Evolutionary conservation across 2,113 vertebrate species (phyloP).

Genomic region (Vicugna pacos): DNA sequence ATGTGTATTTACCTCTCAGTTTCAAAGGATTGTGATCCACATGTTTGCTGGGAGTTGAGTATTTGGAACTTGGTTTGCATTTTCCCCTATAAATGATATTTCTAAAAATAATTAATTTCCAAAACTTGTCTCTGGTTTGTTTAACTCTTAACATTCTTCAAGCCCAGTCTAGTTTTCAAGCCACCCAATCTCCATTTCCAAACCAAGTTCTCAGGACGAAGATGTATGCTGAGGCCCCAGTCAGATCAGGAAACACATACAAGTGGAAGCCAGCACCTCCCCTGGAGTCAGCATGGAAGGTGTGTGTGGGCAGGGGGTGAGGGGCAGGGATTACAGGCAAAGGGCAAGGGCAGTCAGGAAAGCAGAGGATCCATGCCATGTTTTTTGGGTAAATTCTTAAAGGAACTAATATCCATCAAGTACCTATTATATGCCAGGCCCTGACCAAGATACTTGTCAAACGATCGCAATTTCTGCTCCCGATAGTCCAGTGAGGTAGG

Average conservation of each 20-base stretch:
- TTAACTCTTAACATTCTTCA: constrained; percentile 14
- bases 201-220: neutral
- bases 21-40: neutral
- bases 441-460: neutral
- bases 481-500: neutral
- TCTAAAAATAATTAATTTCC: neutral
- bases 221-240: neutral
- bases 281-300: neutral
- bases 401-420: neutral
- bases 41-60: neutral
- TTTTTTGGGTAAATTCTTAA: neutral
- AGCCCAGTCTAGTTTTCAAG: neutral
- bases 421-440: neutral
- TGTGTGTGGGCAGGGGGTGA: accelerated
- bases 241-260: neutral
- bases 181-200: neutral
- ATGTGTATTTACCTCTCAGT: neutral
- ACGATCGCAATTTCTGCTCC: neutral
- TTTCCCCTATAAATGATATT: constrained; percentile 1
- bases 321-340: neutral
- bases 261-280: neutral
- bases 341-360: neutral
- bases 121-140: neutral
- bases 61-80: constrained; percentile 15
- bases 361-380: neutral